Conservation (phyloP, 2,113 vertebrate genomes). For the Nerophis lumbriciformis region DNA sequence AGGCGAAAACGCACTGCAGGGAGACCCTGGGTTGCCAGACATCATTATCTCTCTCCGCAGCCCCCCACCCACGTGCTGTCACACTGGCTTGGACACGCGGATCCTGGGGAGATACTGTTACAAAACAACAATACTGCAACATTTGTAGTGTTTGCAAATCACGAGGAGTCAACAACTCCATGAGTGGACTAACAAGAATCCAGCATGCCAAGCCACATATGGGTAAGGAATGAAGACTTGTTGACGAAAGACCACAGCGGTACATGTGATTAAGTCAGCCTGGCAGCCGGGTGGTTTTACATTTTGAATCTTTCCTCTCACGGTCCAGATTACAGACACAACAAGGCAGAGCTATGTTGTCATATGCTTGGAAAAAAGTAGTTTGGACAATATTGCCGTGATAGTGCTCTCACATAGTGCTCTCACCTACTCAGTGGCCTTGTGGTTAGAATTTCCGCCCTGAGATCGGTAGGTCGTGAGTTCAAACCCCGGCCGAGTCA, state of each 20-base stretch:
- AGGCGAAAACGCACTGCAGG: conserved; percentile 25
- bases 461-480: too few relatives aligned
- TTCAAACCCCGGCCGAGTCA: too few relatives aligned
- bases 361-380: too few relatives aligned
- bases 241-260: not conserved
- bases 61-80: conserved; percentile 18
- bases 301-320: too few relatives aligned
- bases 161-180: conserved; percentile 17
- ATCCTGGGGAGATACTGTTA: conserved; percentile 18
- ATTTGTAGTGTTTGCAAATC: conserved; percentile 27
- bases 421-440: too few relatives aligned
- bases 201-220: conserved; percentile 8
- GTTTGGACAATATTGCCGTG: too few relatives aligned
- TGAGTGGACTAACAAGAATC: conserved; percentile 17
- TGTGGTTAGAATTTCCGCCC: too few relatives aligned
- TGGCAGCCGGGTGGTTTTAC: too few relatives aligned
- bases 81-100: conserved; percentile 26
- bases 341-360: too few relatives aligned
- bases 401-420: too few relatives aligned
- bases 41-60: conserved; percentile 59
- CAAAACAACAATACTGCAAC: conserved; percentile 29
- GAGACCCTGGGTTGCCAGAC: conserved; percentile 47
- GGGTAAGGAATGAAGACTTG: conserved; percentile 26
- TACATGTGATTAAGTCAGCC: too few relatives aligned
- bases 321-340: too few relatives aligned